Evolutionary conservation across 2,888 invertebrate species (phyloP).

Genomic region (Urechis unicinctus): DNA sequence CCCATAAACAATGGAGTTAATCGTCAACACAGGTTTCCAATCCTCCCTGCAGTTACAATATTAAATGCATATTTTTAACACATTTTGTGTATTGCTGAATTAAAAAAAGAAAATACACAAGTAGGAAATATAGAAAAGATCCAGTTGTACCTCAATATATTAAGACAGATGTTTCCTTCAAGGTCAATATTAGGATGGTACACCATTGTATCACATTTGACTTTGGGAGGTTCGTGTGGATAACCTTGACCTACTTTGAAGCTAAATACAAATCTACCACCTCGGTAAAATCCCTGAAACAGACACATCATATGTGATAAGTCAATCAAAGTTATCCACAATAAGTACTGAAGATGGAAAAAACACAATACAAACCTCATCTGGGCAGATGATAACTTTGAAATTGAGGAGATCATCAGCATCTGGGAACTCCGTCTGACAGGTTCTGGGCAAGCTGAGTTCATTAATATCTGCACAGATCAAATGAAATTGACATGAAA

Average conservation of each 20-base stretch:
- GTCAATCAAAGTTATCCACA: neutral
- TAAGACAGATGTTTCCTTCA: conserved; percentile 95
- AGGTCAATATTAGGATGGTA: conserved; percentile 98
- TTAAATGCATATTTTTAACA: neutral
- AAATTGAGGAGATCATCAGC: conserved; percentile 92
- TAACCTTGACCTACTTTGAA: conserved; percentile 97
- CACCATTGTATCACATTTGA: conserved; percentile 94
- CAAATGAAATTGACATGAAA: neutral
- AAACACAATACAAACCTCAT: conserved; percentile 66
- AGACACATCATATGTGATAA: neutral
- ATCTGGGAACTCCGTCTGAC: conserved; percentile 91
- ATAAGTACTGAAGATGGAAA: no score
- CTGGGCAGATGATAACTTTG: conserved; percentile 91
- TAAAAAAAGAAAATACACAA: neutral
- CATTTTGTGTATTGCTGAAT: neutral
- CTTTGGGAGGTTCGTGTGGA: conserved; percentile 97
- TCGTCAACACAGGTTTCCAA: conserved; percentile 97
- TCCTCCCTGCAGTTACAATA: conserved; percentile 66
- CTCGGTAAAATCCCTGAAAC: conserved; percentile 79
- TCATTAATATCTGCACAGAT: conserved; percentile 80
- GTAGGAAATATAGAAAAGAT: neutral
- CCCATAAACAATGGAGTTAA: conserved; percentile 95
- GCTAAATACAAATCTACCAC: conserved; percentile 90
- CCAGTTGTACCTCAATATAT: conserved; percentile 65
- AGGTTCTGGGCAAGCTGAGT: conserved; percentile 93